Conservation (phyloP, 2,888 invertebrate species). For the Campoletis raptor region DNA sequence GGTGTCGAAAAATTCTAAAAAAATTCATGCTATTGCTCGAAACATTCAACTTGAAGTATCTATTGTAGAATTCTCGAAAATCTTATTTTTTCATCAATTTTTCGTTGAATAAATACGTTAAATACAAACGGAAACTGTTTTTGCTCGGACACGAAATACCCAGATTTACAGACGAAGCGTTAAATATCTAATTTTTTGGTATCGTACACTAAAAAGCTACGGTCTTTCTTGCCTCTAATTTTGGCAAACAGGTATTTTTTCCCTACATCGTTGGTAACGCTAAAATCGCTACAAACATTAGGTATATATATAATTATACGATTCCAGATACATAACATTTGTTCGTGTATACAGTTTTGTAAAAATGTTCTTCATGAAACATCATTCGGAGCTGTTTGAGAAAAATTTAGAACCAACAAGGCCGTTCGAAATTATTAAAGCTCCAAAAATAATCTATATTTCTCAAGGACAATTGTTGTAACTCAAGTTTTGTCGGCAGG, state of each 20-base stretch:
- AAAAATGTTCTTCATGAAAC: neutral
- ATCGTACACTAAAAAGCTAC: constrained; percentile 49
- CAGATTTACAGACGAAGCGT: no score
- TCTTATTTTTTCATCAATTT: no score
- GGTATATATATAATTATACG: neutral
- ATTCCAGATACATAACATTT: neutral
- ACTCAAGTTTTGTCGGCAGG: neutral
- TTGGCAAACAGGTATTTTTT: neutral
- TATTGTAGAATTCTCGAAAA: no score
- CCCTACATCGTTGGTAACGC: neutral
- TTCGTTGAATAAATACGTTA: no score
- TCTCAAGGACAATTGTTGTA: neutral
- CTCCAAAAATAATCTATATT: neutral
- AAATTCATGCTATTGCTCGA: no score
- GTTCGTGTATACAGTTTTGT: neutral
- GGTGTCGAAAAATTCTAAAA: no score
- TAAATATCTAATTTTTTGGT: constrained; percentile 1
- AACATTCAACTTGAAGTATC: no score
- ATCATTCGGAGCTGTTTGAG: neutral
- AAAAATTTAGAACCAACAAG: neutral
- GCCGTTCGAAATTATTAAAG: neutral
- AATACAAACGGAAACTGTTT: no score
- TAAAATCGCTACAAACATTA: constrained; percentile 28
- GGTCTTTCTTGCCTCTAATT: constrained; percentile 33
- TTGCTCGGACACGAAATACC: no score